Percentiles rank a stretch among this genome's conserved stretches.
Conservation (phyloP, 2,113 vertebrate species). For the Gobio gobio region DNA sequence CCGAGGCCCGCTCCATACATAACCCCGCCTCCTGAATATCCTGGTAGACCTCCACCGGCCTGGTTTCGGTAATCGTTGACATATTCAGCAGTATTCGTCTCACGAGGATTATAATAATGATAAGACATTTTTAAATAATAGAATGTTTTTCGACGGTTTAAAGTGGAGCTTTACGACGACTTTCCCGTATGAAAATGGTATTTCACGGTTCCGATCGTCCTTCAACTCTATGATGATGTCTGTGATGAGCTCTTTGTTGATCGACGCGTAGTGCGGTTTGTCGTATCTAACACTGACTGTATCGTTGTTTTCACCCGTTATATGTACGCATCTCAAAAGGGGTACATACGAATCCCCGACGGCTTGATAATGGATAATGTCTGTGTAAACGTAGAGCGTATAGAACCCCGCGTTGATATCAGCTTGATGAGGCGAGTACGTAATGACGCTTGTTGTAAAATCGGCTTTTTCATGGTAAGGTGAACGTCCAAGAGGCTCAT, state of each 20-base stretch:
- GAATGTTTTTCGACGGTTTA: too few species aligned
- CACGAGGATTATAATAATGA: too few species aligned
- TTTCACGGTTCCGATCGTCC: too few species aligned
- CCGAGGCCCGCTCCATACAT: too few species aligned
- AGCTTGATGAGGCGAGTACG: not conserved
- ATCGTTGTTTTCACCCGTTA: not conserved
- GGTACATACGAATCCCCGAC: not conserved
- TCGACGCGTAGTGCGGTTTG: not conserved
- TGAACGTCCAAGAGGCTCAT: not conserved
- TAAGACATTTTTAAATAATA: too few species aligned
- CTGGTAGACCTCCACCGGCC: not conserved
- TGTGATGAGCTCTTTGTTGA: not conserved
- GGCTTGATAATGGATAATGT: too few species aligned
- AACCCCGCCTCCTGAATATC: not conserved
- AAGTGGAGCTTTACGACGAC: too few species aligned
- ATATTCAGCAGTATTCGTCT: too few species aligned
- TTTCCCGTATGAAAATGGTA: too few species aligned
- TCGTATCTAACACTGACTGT: not conserved
- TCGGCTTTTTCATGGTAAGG: not conserved
- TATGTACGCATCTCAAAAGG: slow-evolving; percentile 20
- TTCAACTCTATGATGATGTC: too few species aligned
- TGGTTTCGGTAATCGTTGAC: not conserved
- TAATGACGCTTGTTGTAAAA: not conserved
- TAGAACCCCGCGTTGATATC: not conserved
- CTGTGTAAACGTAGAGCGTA: not conserved